phyloP scores from a whole-genome alignment of 1,140 invertebrate genomes.

The Portunus trituberculatus region DNA sequence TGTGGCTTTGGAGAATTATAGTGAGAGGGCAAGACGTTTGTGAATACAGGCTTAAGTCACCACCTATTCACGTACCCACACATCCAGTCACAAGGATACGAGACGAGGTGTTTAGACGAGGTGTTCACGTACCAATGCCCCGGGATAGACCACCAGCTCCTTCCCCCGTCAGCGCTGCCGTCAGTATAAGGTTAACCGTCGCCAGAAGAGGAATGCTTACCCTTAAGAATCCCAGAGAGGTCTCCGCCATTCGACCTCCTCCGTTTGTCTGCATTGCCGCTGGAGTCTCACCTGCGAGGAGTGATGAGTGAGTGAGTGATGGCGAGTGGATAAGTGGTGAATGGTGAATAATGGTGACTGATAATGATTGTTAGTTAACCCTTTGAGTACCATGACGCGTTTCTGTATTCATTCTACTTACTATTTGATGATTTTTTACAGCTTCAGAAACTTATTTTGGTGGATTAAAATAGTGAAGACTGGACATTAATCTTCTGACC shows the following conservation, averaged over 20 bases:
- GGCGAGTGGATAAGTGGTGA: neutral
- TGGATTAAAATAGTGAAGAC: no score
- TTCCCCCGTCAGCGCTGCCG: neutral
- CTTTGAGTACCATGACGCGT: no score
- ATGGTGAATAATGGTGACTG: neutral
- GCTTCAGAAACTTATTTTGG: no score
- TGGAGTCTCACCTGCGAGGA: constrained; percentile 28
- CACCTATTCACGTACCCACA: no score
- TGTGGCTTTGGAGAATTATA: no score
- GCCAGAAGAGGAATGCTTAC: neutral
- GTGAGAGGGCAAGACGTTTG: no score
- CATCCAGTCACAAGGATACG: neutral
- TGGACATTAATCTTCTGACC: no score
- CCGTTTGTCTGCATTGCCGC: constrained; percentile 54
- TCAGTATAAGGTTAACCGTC: neutral
- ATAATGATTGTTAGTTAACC: no score
- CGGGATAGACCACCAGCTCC: neutral
- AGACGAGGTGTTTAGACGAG: neutral
- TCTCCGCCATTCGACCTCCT: neutral
- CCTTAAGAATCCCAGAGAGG: neutral
- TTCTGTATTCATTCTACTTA: no score
- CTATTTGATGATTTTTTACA: no score
- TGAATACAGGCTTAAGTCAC: no score
- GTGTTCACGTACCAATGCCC: neutral
- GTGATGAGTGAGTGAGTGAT: neutral